Evolutionary conservation across 2,797 vertebrate species (phyloP).

Genomic region (Pangasius sanitwongsei): DNA sequence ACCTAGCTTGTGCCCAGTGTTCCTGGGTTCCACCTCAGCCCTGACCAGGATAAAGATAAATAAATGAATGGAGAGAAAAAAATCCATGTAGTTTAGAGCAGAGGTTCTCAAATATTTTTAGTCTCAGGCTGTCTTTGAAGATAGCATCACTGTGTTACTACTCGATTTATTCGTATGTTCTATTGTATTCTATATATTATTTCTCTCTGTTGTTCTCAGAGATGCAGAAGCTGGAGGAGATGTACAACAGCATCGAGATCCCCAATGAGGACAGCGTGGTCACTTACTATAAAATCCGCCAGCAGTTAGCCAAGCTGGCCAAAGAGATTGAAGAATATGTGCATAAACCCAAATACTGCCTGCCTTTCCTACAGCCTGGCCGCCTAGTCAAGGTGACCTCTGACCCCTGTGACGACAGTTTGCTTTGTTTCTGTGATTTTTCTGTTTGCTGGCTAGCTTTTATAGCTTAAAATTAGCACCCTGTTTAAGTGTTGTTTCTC

Average conservation of each 20-base stretch:
- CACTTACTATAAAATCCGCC: conserved; percentile 94
- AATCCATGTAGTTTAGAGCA: neutral
- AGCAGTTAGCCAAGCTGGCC: conserved; percentile 91
- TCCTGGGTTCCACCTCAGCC: neutral
- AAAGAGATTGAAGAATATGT: conserved; percentile 95
- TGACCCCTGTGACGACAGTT: neutral
- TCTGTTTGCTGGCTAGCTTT: neutral
- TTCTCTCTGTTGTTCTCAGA: conserved; percentile 66
- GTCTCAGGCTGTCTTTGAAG: neutral
- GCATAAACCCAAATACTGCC: conserved; percentile 95
- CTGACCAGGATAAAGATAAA: neutral
- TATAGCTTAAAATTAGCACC: neutral
- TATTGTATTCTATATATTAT: neutral
- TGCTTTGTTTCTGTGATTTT: neutral
- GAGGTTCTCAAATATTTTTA: neutral
- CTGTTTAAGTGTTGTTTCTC: neutral
- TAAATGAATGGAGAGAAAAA: neutral
- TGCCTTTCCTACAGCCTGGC: conserved; percentile 94
- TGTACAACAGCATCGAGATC: conserved; percentile 90
- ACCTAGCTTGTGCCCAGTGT: neutral
- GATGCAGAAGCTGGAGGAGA: conserved; percentile 87
- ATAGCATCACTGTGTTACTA: neutral
- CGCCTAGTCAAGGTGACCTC: conserved; percentile 87
- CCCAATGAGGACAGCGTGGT: conserved; percentile 93
- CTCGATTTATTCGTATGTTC: too few species aligned